phyloP scores from a whole-genome alignment of 1,140 invertebrate species.

The Bombus pascuorum region DNA sequence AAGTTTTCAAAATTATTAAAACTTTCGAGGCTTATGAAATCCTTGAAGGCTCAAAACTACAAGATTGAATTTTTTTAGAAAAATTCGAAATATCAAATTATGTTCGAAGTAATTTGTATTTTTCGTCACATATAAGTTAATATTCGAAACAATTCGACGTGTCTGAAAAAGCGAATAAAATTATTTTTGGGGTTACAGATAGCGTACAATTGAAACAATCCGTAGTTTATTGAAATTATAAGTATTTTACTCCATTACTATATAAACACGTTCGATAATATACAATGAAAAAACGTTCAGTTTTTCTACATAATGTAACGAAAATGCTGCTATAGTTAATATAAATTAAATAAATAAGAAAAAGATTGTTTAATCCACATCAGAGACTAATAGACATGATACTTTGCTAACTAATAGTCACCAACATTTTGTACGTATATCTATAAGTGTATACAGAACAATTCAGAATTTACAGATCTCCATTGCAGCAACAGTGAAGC shows the following conservation, averaged over 20 bases:
- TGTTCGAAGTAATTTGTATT: not conserved
- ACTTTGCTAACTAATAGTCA: conserved; percentile 44
- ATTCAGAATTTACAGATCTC: conserved; percentile 21
- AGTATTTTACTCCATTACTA: conserved; percentile 59
- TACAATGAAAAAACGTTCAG: conserved; percentile 35
- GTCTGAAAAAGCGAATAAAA: not conserved
- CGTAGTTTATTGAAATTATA: conserved; percentile 66
- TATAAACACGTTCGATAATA: conserved; percentile 39
- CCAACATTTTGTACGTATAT: conserved; percentile 34
- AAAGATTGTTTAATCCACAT: conserved; percentile 11
- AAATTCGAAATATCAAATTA: too few relatives aligned
- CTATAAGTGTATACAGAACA: conserved; percentile 23
- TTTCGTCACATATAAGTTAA: not conserved
- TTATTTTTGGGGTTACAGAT: not conserved
- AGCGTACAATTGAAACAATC: conserved; percentile 51
- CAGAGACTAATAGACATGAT: conserved; percentile 12
- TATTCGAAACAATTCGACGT: not conserved
- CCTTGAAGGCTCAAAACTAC: too few relatives aligned
- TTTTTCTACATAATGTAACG: conserved; percentile 20
- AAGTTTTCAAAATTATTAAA: too few relatives aligned
- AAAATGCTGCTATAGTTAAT: conserved; percentile 23
- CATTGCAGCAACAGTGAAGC: not conserved
- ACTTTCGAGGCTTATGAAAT: too few relatives aligned
- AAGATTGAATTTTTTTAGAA: too few relatives aligned
- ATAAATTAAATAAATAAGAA: conserved; percentile 45